phyloP scores from a whole-genome alignment of 2,113 vertebrate genomes.

The Dermatemys mawii region DNA sequence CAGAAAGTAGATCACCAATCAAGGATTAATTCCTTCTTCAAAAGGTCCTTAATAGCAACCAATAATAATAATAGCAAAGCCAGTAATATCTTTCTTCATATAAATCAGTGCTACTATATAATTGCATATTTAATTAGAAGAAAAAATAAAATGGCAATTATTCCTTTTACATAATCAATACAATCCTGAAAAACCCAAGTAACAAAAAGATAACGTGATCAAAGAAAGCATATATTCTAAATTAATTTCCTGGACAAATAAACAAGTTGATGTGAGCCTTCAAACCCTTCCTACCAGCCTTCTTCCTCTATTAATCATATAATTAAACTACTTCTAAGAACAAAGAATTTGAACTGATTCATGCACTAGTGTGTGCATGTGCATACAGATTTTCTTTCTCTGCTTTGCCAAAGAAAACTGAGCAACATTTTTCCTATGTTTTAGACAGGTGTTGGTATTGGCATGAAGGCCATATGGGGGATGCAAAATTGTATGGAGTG shows the following conservation, averaged over 20 bases:
- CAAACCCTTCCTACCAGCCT: background rate
- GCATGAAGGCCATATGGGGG: no score
- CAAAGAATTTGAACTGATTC: background rate
- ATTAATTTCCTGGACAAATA: background rate
- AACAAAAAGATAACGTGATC: background rate
- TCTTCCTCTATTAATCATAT: background rate
- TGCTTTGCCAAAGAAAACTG: background rate
- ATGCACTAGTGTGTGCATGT: background rate
- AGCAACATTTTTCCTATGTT: background rate
- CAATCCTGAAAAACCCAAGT: background rate
- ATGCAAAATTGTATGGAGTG: no score
- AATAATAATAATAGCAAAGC: no score
- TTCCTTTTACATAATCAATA: background rate
- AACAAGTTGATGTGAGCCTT: background rate
- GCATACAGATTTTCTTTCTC: background rate
- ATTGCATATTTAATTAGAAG: background rate
- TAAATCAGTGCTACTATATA: background rate
- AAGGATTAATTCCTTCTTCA: background rate
- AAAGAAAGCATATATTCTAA: background rate
- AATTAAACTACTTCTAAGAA: background rate
- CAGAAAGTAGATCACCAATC: background rate
- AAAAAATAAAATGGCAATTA: background rate
- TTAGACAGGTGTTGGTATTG: no score
- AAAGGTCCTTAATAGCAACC: background rate
- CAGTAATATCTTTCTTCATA: background rate